Base-by-base conservation (phyloP, 2,888 invertebrate genomes). In the Seira sanloemensis region DNA sequence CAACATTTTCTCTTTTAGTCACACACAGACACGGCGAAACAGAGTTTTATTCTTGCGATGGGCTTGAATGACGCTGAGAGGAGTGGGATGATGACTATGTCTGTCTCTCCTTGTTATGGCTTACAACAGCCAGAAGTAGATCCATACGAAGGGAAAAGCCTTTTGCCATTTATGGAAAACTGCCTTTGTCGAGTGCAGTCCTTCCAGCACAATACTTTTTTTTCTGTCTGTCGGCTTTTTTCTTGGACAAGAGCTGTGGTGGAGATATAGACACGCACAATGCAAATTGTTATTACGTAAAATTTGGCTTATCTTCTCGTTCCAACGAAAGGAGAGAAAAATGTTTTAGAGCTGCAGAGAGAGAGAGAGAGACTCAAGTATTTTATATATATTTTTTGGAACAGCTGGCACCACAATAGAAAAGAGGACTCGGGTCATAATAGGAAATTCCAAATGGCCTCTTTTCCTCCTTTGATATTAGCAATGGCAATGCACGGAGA, bases 331-430 rank as follows among this genome's bases (percentile, higher is more conserved):
- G n/a, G n/a, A n/a, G n/a, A n/a, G n/a, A n/a, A 16, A 26, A 23
- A 37, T 12, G 50, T 50, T 50, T 50, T 12, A 16, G 50, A 50
- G 50, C 50, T 50, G 50, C 50, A 50, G n/a, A 12, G 50, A 50
- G 50, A 50, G n/a, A 50, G 50, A 50, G 50, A 16, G n/a, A n/a
- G n/a, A n/a, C n/a, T n/a, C n/a, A n/a, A 50, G 50, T 50, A 50
- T 50, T 50, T 2, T 50, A 50, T 50, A 50, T 50, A 2, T 50
- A 12, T 78, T 78, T 78, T 83, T 74, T 27, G 69, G 27, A 83
- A 78, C 83, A 83, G 83, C 83, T 83, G 83, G 78, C 78, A 78
- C 83, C 67, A 67, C 66, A 83, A 77, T 68, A 78, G 78, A 46
- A 83, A 7, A 12, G 50, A 50, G 50, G 37, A 37, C 37, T 37